These are phyloP conservation scores for Tetrapedia diversipes DNA, from an alignment of 2,888 invertebrate genomes.

Conservation along the genomic window DNA sequence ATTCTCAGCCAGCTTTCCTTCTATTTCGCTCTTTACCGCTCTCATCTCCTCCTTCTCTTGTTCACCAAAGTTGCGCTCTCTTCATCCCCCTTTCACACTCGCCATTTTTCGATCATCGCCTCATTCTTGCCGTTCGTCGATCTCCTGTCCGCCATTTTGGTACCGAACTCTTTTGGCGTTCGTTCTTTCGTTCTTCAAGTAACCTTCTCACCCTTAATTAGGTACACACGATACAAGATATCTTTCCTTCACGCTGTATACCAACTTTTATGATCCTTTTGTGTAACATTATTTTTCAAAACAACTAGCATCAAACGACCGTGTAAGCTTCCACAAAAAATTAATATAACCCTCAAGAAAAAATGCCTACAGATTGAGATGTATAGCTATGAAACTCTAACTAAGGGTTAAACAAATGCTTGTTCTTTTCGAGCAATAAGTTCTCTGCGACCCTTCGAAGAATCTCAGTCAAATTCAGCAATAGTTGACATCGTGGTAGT, in stretches of 20 bases:
- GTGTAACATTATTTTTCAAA: no score
- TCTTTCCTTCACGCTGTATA: no score
- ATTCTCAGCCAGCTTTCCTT: slow-evolving; percentile 21
- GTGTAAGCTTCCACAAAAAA: no score
- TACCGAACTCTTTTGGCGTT: background rate
- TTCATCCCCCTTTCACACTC: slow-evolving; percentile 24
- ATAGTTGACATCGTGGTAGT: background rate
- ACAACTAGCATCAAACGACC: no score
- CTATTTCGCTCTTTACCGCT: slow-evolving; percentile 17
- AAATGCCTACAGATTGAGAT: no score
- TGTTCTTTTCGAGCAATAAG: background rate
- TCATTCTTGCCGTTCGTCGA: slow-evolving; percentile 25
- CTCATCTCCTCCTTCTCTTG: slow-evolving; percentile 1
- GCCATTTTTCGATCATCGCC: slow-evolving; percentile 1
- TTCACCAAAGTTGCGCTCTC: slow-evolving; percentile 8
- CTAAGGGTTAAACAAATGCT: background rate
- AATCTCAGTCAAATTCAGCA: background rate
- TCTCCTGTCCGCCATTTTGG: slow-evolving; percentile 23
- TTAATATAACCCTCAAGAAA: no score
- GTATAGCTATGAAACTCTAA: background rate
- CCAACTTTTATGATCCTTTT: no score
- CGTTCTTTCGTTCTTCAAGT: no score
- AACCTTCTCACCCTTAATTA: no score
- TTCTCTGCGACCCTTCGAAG: no score
- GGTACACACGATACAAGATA: no score